Conservation (phyloP, 2,113 vertebrate species). For the Melanocharis versteri region DNA sequence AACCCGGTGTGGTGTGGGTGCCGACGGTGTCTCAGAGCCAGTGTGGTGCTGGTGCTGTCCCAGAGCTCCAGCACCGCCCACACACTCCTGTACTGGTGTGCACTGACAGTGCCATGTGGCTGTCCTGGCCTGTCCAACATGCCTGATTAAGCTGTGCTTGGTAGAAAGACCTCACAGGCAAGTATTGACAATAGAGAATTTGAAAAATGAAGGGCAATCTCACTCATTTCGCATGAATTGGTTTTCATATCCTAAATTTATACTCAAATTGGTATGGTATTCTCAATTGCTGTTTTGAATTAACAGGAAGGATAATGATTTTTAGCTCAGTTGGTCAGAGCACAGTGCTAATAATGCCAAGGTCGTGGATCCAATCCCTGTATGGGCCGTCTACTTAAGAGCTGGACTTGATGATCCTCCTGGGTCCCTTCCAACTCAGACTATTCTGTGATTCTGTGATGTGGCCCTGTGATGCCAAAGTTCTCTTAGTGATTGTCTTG, state of each 20-base stretch:
- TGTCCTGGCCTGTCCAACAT: background rate
- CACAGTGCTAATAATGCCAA: background rate
- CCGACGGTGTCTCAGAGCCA: fast-evolving
- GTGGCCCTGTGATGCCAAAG: background rate
- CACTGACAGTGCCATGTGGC: fast-evolving
- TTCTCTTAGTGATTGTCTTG: background rate
- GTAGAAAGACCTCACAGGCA: background rate
- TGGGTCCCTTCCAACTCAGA: background rate
- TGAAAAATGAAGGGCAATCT: background rate
- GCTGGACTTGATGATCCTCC: no score
- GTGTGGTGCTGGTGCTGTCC: background rate
- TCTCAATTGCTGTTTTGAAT: background rate
- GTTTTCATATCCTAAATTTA: background rate
- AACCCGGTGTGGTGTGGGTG: fast-evolving
- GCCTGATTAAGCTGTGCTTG: background rate
- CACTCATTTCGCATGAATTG: background rate
- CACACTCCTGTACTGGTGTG: fast-evolving
- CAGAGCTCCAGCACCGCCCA: background rate
- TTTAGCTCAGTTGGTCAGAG: background rate
- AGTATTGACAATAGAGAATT: background rate
- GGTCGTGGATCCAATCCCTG: background rate
- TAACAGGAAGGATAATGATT: background rate
- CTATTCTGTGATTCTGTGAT: background rate
- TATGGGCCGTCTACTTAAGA: background rate
- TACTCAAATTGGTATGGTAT: background rate